These are phyloP conservation scores for Eidolon dupreanum DNA, from an alignment of 2,797 vertebrate species.

Conservation along the genomic window DNA sequence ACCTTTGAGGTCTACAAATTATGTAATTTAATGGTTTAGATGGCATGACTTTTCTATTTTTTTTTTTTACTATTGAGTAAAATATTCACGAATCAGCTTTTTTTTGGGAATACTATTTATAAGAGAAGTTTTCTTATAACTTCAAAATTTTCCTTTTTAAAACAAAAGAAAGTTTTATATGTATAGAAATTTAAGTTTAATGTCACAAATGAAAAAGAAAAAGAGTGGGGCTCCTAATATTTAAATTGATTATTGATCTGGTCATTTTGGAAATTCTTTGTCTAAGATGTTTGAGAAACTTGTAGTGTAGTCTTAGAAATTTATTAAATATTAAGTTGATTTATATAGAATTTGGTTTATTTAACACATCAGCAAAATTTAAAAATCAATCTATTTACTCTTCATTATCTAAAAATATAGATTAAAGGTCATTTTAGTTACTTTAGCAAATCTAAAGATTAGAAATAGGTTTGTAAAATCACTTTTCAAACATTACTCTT, in stretches of 20 bases:
- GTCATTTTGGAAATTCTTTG: slow-evolving; percentile 4
- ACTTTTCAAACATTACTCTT: slow-evolving; percentile 20
- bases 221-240: neutral
- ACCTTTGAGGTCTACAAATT: slow-evolving; percentile 5
- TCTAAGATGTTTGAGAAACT: neutral
- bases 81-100: slow-evolving; percentile 41
- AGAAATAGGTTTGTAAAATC: slow-evolving; percentile 29
- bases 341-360: neutral
- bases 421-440: slow-evolving; percentile 29
- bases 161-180: slow-evolving; percentile 12
- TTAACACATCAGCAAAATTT: neutral
- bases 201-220: neutral
- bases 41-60: slow-evolving; percentile 6
- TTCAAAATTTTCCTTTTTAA: slow-evolving; percentile 10
- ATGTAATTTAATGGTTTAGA: neutral
- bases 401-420: neutral
- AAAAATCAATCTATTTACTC: neutral
- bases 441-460: slow-evolving; percentile 31
- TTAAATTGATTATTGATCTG: slow-evolving; percentile 39
- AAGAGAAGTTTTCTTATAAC: neutral
- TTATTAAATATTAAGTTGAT: neutral
- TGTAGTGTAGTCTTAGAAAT: slow-evolving; percentile 12
- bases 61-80: slow-evolving; percentile 44
- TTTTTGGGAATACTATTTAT: neutral
- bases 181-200: neutral